phyloP scores from a whole-genome alignment of 2,888 invertebrate genomes.

The Lycia hirtaria region DNA sequence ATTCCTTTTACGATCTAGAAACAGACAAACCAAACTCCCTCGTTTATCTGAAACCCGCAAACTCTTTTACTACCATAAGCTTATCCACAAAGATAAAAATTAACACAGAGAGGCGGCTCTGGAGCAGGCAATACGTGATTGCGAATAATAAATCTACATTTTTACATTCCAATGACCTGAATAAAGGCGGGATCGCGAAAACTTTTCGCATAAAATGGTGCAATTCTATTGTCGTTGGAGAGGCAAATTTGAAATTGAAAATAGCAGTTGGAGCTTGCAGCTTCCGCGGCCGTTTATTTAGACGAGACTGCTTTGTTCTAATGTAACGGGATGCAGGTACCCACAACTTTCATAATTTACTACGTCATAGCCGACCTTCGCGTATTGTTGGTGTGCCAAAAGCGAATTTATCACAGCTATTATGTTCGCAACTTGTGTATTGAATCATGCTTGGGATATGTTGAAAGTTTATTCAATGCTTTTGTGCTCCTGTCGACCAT shows the following conservation, averaged over 20 bases:
- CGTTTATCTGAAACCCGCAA: neutral
- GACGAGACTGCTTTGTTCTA: conserved; percentile 63
- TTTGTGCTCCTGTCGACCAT: conserved; percentile 3
- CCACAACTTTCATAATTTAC: conserved; percentile 62
- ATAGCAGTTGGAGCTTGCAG: conserved; percentile 65
- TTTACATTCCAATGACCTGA: conserved; percentile 58
- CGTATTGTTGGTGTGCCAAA: conserved; percentile 34
- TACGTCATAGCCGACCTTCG: conserved; percentile 47
- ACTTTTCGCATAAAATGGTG: conserved; percentile 67
- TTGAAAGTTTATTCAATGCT: conserved; percentile 16
- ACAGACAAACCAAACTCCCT: neutral
- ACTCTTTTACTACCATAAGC: conserved; percentile 7
- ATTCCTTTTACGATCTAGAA: no score
- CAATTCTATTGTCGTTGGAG: conserved; percentile 70
- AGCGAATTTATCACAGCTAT: conserved; percentile 31
- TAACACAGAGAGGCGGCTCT: conserved; percentile 32
- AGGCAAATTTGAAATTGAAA: conserved; percentile 79
- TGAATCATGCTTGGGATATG: conserved; percentile 20
- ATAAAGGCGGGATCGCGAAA: conserved; percentile 61
- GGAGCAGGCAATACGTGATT: conserved; percentile 37
- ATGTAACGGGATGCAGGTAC: conserved; percentile 64
- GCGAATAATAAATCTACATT: conserved; percentile 45
- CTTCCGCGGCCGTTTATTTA: conserved; percentile 64
- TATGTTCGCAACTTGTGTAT: conserved; percentile 26
- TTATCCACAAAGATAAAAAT: conserved; percentile 32